Conservation (phyloP, 2,797 vertebrate genomes). For the Oreochromis mossambicus region DNA sequence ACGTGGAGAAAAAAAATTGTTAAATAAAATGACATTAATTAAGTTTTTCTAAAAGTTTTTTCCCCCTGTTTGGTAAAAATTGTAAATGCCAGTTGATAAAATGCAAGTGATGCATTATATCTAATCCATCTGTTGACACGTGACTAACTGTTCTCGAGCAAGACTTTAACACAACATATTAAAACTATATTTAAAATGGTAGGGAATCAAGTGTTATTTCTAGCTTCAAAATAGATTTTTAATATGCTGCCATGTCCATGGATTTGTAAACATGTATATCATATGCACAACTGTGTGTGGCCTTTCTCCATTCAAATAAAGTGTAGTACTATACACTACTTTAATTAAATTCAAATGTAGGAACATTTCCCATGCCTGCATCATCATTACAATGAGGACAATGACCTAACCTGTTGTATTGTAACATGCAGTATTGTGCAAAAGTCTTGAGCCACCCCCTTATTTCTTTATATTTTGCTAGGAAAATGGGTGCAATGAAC, state of each 20-base stretch:
- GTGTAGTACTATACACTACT: fast-evolving
- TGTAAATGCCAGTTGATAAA: background rate
- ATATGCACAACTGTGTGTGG: background rate
- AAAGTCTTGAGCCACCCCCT: fast-evolving
- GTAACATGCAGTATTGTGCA: background rate
- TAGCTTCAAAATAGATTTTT: background rate
- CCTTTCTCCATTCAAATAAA: fast-evolving
- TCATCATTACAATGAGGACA: fast-evolving
- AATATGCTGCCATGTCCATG: fast-evolving
- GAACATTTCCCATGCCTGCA: background rate
- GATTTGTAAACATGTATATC: background rate
- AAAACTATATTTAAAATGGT: fast-evolving
- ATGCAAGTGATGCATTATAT: background rate
- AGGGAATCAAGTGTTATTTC: background rate
- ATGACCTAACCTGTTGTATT: background rate
- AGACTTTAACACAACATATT: fast-evolving
- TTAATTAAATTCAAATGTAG: background rate
- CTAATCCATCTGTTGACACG: fast-evolving
- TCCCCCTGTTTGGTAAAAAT: background rate
- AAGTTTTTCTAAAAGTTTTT: background rate
- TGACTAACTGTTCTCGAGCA: background rate
- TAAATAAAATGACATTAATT: background rate
- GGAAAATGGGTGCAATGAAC: background rate
- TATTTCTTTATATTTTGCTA: background rate
- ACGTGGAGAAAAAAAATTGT: background rate